A percentile compares a stretch with the other conserved stretches of the same genome.
phyloP scores from a whole-genome alignment of 2,113 vertebrate species.

The Ceyx cyanopectus region DNA sequence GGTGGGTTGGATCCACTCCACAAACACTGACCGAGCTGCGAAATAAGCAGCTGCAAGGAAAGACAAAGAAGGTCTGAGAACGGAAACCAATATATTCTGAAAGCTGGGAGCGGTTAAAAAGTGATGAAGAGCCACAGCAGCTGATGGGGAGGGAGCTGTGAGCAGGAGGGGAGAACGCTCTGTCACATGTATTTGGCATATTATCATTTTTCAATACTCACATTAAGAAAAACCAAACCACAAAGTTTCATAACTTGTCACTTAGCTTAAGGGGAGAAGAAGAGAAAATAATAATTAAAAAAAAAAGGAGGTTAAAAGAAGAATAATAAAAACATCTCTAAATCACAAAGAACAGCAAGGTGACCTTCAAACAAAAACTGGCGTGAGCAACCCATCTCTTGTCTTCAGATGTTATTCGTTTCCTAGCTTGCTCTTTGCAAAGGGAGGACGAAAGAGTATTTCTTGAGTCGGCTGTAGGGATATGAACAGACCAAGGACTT shows the following conservation, averaged over 20 bases:
- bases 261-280: neutral
- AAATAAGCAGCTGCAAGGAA: slow-evolving; percentile 41
- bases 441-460: neutral
- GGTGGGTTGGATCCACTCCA: neutral
- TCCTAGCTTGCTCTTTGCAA: neutral
- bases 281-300: neutral
- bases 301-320: neutral
- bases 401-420: neutral
- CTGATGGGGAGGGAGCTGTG: slow-evolving; percentile 2
- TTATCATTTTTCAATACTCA: slow-evolving; percentile 12
- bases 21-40: neutral
- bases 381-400: neutral
- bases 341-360: slow-evolving; percentile 16
- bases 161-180: neutral
- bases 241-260: slow-evolving; percentile 29
- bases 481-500: neutral
- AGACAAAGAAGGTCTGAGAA: slow-evolving; percentile 53
- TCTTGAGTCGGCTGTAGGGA: neutral
- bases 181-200: neutral
- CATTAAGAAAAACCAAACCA: slow-evolving; percentile 40
- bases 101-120: slow-evolving; percentile 27
- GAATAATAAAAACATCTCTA: neutral
- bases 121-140: neutral
- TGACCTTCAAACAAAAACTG: slow-evolving; percentile 27
- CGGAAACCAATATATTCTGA: slow-evolving; percentile 46